A percentile compares a stretch with the other conserved stretches of the same genome.
phyloP scores from a whole-genome alignment of 2,888 invertebrate species.

The Cosmopolites sordidus region DNA sequence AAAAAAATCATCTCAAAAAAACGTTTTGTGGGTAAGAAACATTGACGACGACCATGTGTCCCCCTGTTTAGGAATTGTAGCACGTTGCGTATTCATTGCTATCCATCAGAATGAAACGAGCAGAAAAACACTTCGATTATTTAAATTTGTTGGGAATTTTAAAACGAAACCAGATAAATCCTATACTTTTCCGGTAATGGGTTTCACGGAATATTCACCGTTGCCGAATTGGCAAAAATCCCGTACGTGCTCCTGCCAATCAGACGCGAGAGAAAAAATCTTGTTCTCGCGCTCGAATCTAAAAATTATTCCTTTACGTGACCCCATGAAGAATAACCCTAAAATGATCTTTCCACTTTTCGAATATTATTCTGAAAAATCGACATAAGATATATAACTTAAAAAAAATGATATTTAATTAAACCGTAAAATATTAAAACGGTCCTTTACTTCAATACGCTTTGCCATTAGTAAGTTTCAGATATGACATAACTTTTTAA shows the following conservation, averaged over 20 bases:
- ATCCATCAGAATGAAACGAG: conserved; percentile 41
- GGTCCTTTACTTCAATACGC: too few species aligned
- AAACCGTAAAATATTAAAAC: too few species aligned
- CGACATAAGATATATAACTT: too few species aligned
- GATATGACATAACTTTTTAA: too few species aligned
- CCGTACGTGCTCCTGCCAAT: background rate
- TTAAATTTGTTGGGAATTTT: conserved; percentile 34
- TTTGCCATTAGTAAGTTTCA: too few species aligned
- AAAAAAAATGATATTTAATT: too few species aligned
- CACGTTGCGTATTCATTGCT: conserved; percentile 43
- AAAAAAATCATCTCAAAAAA: too few species aligned
- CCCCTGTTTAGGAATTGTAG: conserved; percentile 36
- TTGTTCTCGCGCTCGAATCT: background rate
- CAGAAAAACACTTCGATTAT: conserved; percentile 42
- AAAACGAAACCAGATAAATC: conserved; percentile 19
- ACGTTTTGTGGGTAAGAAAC: too few species aligned
- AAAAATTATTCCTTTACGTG: conserved; percentile 1
- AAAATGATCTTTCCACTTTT: too few species aligned
- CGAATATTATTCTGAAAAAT: too few species aligned
- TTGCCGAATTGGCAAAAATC: background rate
- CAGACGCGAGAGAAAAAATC: background rate
- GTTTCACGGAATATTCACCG: background rate
- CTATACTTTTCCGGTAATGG: background rate
- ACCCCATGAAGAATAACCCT: background rate
- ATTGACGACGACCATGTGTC: background rate